Evolutionary conservation across 2,888 invertebrate genomes (phyloP).

Genomic region (Tineola bisselliella): DNA sequence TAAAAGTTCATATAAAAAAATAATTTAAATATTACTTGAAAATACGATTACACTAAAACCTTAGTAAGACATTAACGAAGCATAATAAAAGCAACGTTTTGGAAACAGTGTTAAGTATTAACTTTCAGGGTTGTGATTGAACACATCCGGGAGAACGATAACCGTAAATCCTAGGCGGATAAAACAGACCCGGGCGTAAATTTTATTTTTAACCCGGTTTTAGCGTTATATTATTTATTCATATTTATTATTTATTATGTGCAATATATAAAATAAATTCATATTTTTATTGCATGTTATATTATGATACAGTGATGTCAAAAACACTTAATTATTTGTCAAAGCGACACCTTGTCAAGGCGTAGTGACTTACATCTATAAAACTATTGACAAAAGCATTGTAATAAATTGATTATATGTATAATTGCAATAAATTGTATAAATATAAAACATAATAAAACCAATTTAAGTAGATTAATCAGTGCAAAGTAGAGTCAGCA

Average conservation of each 20-base stretch:
- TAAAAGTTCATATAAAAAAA: too few relatives aligned
- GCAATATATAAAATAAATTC: neutral
- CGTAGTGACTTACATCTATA: too few relatives aligned
- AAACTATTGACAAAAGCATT: too few relatives aligned
- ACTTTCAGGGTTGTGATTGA: slow-evolving; percentile 61
- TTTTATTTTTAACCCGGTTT: neutral
- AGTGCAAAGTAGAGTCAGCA: neutral
- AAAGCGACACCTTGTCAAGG: too few relatives aligned
- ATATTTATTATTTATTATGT: neutral
- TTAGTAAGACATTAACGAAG: neutral
- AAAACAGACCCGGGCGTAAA: neutral
- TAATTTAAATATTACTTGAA: too few relatives aligned
- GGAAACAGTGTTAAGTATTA: slow-evolving; percentile 43
- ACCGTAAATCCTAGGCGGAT: slow-evolving; percentile 52
- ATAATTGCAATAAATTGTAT: neutral
- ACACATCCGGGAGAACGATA: slow-evolving; percentile 59
- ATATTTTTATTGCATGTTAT: too few relatives aligned
- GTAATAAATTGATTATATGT: too few relatives aligned
- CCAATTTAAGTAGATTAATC: neutral
- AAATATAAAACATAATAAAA: neutral
- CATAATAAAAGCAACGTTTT: neutral
- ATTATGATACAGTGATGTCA: too few relatives aligned
- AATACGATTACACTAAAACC: too few relatives aligned
- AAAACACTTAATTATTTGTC: too few relatives aligned
- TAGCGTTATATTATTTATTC: neutral